These are phyloP conservation scores for Phymorhynchus buccinoides DNA, from an alignment of 1,140 invertebrate genomes.

Conservation along the genomic window DNA sequence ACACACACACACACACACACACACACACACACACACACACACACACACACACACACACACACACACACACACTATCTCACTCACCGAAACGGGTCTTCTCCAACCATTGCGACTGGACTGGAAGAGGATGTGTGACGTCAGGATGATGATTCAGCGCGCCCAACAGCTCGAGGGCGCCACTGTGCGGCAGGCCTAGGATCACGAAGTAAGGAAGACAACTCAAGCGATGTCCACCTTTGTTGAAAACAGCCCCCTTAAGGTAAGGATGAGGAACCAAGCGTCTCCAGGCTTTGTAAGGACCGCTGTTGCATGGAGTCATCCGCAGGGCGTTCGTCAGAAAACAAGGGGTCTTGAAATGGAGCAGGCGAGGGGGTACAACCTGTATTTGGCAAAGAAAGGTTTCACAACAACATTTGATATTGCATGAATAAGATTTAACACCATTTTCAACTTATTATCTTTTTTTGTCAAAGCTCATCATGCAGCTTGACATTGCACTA, in stretches of 20 bases:
- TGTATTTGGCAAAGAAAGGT: too few relatives aligned
- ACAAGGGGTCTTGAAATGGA: constrained; percentile 43
- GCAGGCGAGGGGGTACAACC: constrained; percentile 15
- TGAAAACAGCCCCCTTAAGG: not conserved
- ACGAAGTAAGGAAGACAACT: constrained; percentile 48
- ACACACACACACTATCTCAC: not conserved
- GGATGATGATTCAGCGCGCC: constrained; percentile 32
- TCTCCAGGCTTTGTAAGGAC: not conserved
- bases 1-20: not conserved
- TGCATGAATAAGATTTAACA: too few relatives aligned
- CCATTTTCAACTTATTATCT: too few relatives aligned
- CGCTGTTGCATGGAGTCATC: not conserved
- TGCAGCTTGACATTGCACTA: too few relatives aligned
- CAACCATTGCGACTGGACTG: constrained; percentile 34
- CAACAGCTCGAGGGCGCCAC: constrained; percentile 33
- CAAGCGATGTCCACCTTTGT: not conserved
- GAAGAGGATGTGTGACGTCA: constrained; percentile 23
- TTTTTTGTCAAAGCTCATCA: too few relatives aligned
- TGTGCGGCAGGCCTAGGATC: constrained; percentile 36
- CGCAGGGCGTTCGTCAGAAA: not conserved
- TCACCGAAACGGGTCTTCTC: constrained; percentile 35
- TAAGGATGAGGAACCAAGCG: not conserved
- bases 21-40: too few relatives aligned
- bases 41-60: too few relatives aligned
- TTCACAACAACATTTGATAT: too few relatives aligned